Conservation (phyloP, 1,140 invertebrate genomes). For the Lycorma delicatula region DNA sequence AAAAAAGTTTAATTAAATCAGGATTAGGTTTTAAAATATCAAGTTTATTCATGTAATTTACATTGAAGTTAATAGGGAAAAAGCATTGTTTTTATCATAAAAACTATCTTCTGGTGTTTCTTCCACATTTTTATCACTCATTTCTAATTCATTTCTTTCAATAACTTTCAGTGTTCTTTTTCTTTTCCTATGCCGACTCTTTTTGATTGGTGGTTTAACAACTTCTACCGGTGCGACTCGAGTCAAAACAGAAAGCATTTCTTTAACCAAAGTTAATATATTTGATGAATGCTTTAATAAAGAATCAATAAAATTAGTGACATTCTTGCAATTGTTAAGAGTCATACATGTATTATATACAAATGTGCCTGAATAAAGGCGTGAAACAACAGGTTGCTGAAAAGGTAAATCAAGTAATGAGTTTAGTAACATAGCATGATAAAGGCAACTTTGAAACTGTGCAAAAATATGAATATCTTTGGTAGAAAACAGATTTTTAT, state of each 20-base stretch:
- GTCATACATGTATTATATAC: conserved; percentile 55
- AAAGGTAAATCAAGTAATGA: conserved; percentile 49
- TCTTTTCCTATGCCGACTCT: background rate
- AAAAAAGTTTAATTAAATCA: too few relatives aligned
- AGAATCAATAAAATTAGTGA: background rate
- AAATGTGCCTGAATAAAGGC: conserved; percentile 60
- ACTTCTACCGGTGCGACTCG: background rate
- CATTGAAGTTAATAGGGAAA: background rate
- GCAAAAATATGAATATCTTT: conserved; percentile 56
- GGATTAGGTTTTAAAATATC: too few relatives aligned
- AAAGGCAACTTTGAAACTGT: conserved; percentile 60
- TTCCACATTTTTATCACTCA: background rate
- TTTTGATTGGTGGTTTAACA: background rate
- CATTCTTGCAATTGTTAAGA: conserved; percentile 16
- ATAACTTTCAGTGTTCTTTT: background rate
- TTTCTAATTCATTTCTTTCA: background rate
- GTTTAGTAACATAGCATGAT: conserved; percentile 53
- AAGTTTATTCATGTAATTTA: background rate
- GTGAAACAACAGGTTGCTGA: conserved; percentile 42
- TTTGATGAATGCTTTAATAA: background rate
- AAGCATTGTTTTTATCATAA: background rate
- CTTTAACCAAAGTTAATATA: background rate
- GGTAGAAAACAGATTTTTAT: conserved; percentile 47
- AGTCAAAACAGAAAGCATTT: background rate
- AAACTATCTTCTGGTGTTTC: background rate